Base-by-base conservation (phyloP, 1,140 invertebrate genomes). In the Camponotus pennsylvanicus region DNA sequence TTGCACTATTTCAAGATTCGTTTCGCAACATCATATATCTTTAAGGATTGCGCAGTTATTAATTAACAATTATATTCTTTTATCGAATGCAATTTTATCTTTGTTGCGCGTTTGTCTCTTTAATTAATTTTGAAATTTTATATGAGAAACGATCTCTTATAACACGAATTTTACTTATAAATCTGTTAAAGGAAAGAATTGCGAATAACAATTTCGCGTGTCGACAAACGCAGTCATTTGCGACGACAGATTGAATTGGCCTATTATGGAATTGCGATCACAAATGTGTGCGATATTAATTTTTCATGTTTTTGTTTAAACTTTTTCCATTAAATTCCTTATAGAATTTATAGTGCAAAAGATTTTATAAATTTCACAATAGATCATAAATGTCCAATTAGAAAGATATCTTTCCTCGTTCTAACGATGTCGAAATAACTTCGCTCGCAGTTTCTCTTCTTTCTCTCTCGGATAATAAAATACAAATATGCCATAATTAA, bases 111-210 rank as follows among this genome's bases (percentile, higher is more conserved):
- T 57, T 75, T 7, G 15, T 37, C 0, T 7, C 21, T 7, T 63
- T 73, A 49, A 73, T 83, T 73, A 83, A 83, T 83, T 32, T 83
- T 18, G 67, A 7, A 73, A 73, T 45, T 73, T 61, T 61, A 61
- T 18, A 49, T 21, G 21, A 83, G 55, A 83, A 73, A 49, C 7
- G 27, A 73, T 21, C 27, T 49, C 0, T 15, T 52, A 42, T 42
- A 52, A 49, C 37, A 67, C 52, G 40, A 61, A 83, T 73, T 82
- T 82, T 55, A 40, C 67, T 42, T 45, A 45, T 69, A 15, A 71
- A 59, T 59, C 79, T 32, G 37, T 45, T 40, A 13, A 82, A 71
- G 67, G 32, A 82, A 73, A 52, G 27, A 34, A 82, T 61, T 34
- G 79, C 34, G 52, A 69, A n/a, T 5, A 27, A 13, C 55, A 34